phyloP scores from a whole-genome alignment of 37 sponge, comb jelly and placozoan genomes.

The Eunapius fragilis region DNA sequence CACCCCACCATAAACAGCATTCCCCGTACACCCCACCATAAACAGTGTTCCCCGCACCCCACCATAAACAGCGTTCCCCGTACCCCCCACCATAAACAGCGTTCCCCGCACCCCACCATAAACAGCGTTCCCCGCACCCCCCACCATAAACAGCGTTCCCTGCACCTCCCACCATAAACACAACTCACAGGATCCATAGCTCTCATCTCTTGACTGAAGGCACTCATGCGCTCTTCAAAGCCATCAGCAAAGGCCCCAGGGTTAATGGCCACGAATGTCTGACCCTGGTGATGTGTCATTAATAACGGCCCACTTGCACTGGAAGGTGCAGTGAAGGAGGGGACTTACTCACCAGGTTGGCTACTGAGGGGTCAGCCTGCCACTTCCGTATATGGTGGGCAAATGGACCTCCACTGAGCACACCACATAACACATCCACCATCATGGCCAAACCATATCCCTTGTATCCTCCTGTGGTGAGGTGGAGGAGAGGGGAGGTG shows the following conservation, averaged over 20 bases:
- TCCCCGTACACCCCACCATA: not conserved
- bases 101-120: not conserved
- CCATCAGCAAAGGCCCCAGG: slow-evolving; percentile 81
- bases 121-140: too few species aligned
- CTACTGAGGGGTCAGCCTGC: slow-evolving; percentile 31
- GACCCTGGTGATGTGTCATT: slow-evolving; percentile 50
- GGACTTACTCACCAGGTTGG: slow-evolving; percentile 80
- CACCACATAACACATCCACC: slow-evolving; percentile 92
- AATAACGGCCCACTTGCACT: not conserved
- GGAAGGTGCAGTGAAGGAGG: not conserved
- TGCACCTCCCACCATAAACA: not conserved
- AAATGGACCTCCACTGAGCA: slow-evolving; percentile 80
- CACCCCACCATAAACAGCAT: not conserved
- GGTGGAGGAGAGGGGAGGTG: not conserved
- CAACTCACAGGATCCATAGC: slow-evolving; percentile 79
- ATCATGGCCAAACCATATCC: slow-evolving; percentile 90
- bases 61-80: too few species aligned
- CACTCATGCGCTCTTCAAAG: slow-evolving; percentile 65
- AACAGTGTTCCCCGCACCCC: too few species aligned
- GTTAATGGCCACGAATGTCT: slow-evolving; percentile 87
- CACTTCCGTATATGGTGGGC: slow-evolving; percentile 75
- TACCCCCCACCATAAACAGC: not conserved
- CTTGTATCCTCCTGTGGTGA: slow-evolving; percentile 78
- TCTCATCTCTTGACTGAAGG: slow-evolving; percentile 77
- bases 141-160: too few species aligned